These are phyloP conservation scores for Eupithecia insigniata DNA, from an alignment of 2,888 invertebrate genomes.

Conservation along the genomic window DNA sequence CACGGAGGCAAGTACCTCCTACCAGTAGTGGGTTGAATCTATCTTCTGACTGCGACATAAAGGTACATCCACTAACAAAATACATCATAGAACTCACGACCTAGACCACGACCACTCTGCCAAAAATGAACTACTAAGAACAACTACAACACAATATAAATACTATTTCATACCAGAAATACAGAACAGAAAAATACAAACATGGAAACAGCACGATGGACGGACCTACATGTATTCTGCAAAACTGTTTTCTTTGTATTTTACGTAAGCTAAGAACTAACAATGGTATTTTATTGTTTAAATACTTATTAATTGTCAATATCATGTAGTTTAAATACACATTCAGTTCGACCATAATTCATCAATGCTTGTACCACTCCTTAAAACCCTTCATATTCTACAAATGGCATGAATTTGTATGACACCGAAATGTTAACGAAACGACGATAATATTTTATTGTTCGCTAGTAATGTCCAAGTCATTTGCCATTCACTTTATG, in stretches of 20 bases:
- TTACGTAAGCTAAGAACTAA: background rate
- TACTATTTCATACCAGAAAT: too few relatives aligned
- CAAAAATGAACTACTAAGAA: too few relatives aligned
- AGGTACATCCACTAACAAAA: background rate
- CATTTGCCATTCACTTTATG: constrained; percentile 37
- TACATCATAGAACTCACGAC: background rate
- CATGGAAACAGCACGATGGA: too few relatives aligned
- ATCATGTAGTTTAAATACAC: background rate
- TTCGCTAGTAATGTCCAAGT: constrained; percentile 28
- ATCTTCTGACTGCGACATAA: too few relatives aligned
- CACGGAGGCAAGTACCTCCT: too few relatives aligned
- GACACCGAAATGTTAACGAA: constrained; percentile 45
- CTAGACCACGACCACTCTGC: too few relatives aligned
- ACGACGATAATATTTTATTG: constrained; percentile 46
- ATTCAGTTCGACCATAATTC: constrained; percentile 17
- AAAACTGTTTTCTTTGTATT: background rate
- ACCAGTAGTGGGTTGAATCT: too few relatives aligned
- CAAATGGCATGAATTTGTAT: constrained; percentile 46
- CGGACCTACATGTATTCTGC: too few relatives aligned
- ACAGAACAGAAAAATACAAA: too few relatives aligned
- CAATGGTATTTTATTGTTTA: background rate
- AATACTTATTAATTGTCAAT: background rate
- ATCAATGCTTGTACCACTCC: constrained; percentile 20
- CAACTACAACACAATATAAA: too few relatives aligned
- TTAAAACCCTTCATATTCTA: constrained; percentile 30